Percentiles rank a stretch among this genome's conserved stretches.
Conservation (phyloP, 2,797 vertebrate genomes). For the Hydrophis major region DNA sequence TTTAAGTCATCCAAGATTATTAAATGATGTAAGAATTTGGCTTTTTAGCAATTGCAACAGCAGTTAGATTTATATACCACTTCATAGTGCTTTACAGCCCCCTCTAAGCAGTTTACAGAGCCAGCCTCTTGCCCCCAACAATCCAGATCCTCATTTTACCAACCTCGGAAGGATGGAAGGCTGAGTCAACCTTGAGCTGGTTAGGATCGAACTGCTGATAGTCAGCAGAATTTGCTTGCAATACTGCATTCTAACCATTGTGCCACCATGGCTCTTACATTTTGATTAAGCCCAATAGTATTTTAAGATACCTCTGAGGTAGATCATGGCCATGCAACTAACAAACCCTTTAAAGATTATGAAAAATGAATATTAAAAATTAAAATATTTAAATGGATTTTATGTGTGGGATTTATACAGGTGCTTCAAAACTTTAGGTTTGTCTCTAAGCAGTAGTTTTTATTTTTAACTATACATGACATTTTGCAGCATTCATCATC, state of each 20-base stretch:
- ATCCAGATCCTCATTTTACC: background rate
- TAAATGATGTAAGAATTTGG: background rate
- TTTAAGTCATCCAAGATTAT: background rate
- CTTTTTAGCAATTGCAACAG: background rate
- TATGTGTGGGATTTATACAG: background rate
- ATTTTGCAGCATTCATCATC: background rate
- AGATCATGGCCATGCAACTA: background rate
- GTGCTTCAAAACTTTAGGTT: background rate
- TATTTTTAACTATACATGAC: background rate
- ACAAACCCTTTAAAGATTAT: background rate
- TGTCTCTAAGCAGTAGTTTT: background rate
- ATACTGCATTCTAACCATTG: background rate
- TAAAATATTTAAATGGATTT: background rate
- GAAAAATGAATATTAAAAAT: background rate
- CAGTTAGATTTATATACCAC: background rate
- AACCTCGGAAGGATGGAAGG: background rate
- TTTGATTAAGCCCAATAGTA: background rate
- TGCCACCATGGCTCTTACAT: background rate
- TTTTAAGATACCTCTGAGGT: background rate
- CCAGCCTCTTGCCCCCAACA: background rate
- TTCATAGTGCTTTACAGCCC: background rate
- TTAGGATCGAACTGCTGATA: background rate
- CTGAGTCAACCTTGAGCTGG: background rate
- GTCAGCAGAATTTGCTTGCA: background rate
- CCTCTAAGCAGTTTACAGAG: background rate